Conservation (phyloP, 2,797 vertebrate genomes). For the Danio tinwini region DNA sequence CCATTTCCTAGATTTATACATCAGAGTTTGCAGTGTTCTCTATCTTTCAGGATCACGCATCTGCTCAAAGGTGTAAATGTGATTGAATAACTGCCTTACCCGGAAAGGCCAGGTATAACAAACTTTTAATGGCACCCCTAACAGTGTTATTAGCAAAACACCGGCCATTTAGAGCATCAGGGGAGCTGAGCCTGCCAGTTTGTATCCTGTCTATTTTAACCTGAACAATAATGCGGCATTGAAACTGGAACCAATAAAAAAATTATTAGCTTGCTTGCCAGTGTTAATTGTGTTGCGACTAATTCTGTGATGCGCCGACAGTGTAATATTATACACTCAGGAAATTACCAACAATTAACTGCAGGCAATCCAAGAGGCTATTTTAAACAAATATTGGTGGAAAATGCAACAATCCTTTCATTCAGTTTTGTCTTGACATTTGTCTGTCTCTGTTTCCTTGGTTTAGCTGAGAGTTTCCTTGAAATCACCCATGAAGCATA, state of each 20-base stretch:
- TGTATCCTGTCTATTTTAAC: constrained; percentile 52
- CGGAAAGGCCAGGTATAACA: constrained; percentile 54
- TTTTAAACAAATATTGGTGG: constrained; percentile 47
- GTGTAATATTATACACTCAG: constrained; percentile 48
- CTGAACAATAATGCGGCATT: constrained; percentile 49
- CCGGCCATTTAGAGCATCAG: constrained; percentile 39
- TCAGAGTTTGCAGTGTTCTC: constrained; percentile 50
- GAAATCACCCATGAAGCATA: constrained; percentile 28
- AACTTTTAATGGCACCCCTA: constrained; percentile 57
- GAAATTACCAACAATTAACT: constrained; percentile 55
- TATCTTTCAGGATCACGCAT: constrained; percentile 59
- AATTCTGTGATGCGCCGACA: constrained; percentile 41
- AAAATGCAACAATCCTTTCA: constrained; percentile 41
- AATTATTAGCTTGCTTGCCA: constrained; percentile 53
- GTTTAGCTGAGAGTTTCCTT: constrained; percentile 21
- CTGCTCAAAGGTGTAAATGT: constrained; percentile 60
- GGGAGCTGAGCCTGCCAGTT: constrained; percentile 45
- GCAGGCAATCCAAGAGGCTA: constrained; percentile 43
- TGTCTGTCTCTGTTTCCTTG: neutral
- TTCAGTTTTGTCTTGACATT: constrained; percentile 5
- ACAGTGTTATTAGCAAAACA: constrained; percentile 57
- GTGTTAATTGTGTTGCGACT: constrained; percentile 50
- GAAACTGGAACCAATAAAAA: constrained; percentile 59
- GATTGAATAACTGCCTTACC: constrained; percentile 50
- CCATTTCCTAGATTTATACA: constrained; percentile 62